phyloP scores from a whole-genome alignment of 1,140 invertebrate species.

The Pomacea maculata region DNA sequence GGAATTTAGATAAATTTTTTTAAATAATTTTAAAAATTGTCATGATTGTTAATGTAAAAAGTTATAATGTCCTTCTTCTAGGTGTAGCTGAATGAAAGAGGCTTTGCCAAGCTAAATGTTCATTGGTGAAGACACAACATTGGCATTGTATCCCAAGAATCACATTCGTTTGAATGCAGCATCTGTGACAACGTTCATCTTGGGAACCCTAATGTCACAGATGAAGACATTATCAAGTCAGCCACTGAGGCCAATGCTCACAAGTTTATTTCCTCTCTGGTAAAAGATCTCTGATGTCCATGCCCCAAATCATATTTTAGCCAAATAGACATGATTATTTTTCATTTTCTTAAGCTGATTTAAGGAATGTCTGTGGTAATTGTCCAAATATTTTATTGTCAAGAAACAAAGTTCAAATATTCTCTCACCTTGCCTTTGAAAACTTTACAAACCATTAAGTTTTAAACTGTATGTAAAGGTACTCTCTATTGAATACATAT shows the following conservation, averaged over 20 bases:
- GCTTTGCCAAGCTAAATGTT: slow-evolving; percentile 44
- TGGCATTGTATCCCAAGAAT: slow-evolving; percentile 55
- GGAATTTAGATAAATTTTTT: background rate
- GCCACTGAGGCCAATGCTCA: slow-evolving; percentile 61
- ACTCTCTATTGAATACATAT: no score
- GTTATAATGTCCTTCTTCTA: slow-evolving; percentile 8
- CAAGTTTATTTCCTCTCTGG: slow-evolving; percentile 46
- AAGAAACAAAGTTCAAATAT: no score
- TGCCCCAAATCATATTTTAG: no score
- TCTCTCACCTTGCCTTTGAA: no score
- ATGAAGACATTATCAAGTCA: slow-evolving; percentile 38
- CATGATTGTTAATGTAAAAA: background rate
- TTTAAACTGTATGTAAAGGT: no score
- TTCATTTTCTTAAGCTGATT: no score
- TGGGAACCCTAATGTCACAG: slow-evolving; percentile 37
- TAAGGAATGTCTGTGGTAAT: no score
- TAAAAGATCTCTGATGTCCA: slow-evolving; percentile 15
- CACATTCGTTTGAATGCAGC: slow-evolving; percentile 45
- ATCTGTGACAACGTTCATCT: slow-evolving; percentile 49
- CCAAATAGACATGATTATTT: no score
- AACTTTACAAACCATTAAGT: no score
- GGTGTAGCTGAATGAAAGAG: slow-evolving; percentile 43
- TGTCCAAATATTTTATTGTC: no score
- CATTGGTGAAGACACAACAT: slow-evolving; percentile 49
- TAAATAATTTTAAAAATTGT: background rate